Conservation (phyloP, 2,797 vertebrate species). For the Scolopax rusticola region DNA sequence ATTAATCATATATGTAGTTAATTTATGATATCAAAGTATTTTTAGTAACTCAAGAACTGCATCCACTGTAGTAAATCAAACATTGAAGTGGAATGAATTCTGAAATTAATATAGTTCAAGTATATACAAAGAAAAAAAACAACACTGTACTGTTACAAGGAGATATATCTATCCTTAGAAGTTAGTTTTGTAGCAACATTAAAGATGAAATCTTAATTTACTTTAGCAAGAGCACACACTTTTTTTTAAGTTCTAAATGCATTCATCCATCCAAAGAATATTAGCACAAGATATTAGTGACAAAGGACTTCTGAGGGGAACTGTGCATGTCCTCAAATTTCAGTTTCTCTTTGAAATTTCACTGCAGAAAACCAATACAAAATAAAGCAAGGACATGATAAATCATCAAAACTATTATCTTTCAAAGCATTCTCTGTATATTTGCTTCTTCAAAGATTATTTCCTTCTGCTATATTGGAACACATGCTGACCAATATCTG, state of each 20-base stretch:
- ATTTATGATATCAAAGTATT: not conserved
- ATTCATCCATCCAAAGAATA: not conserved
- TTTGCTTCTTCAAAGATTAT: not conserved
- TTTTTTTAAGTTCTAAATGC: not conserved
- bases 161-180: not conserved
- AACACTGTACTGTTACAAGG: not conserved
- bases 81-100: not conserved
- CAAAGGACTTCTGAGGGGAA: not conserved
- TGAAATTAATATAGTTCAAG: not conserved
- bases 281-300: not conserved
- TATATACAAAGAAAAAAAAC: not conserved
- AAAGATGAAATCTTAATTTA: not conserved
- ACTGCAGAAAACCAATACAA: not conserved
- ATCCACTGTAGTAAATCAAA: not conserved
- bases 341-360: not conserved
- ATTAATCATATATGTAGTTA: not conserved
- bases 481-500: not conserved
- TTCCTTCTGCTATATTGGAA: not conserved
- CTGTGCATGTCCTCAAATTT: not conserved
- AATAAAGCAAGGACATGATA: not conserved
- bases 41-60: not conserved
- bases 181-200: not conserved
- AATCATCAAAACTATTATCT: not conserved
- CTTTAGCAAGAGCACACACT: not conserved
- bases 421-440: not conserved